Base-by-base conservation (phyloP, 2,113 vertebrate genomes). In the Callithrix jacchus region DNA sequence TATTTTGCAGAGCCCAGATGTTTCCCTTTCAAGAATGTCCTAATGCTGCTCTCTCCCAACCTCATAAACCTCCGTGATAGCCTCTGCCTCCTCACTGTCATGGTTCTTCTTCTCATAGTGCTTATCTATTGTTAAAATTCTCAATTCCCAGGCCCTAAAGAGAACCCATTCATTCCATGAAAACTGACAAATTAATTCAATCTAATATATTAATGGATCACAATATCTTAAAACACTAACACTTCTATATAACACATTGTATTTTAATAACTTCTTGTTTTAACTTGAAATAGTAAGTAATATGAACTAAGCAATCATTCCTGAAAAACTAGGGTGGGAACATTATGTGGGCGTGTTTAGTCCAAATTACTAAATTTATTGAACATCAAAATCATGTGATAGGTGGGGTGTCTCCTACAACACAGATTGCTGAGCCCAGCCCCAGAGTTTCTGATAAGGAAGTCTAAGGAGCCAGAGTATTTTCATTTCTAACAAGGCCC, bases 221-320 rank as follows among this genome's bases (percentile, higher is more conserved):
- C 30, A 71, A 25, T 8, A 30, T 79, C 16, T 81, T 85, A 89
- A 90, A 94, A 25, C 42, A 76, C 27, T 7, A 66, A 5, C 23
- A 5, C 9, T 80, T 93, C 71, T 10, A 4, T 17, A 13, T 1
- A 52, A 56, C 66, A 73, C 6, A 40, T 66, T 58, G 23, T 9
- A 12, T 89, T 86, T 96, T 91, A 87, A 68, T 68, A 91, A n/a
- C 45, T 64, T 74, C 49, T 92, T 81, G 66, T 87, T 90, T 95
- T 82, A 54, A 89, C 42, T 27, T 40, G 56, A 54, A 87, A 76
- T 45, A 76, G 14, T 74, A 56, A 40, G 17, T 74, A 56, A 40
- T 35, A 49, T 45, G 35, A 85, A 54, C 8, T 71, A n/a, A 71
- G 52, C 37, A 7, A 18, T 66, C 54, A 35, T 16, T 61, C 27